phyloP scores from a whole-genome alignment of 2,888 invertebrate genomes.

The Amphipoea lucens region DNA sequence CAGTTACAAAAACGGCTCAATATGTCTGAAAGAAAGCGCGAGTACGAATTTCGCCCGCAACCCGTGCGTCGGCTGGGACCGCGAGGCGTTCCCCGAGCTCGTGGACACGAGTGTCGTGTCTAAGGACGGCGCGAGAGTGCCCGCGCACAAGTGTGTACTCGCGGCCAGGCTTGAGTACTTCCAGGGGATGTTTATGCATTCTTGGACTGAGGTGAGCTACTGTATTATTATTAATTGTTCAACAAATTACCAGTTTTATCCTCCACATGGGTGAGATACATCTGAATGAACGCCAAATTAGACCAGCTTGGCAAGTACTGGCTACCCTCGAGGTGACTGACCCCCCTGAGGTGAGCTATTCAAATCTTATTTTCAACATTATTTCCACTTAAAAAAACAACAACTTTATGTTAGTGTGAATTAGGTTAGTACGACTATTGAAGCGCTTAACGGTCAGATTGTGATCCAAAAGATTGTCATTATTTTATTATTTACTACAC shows the following conservation, averaged over 20 bases:
- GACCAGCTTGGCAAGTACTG: too few species aligned
- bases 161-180: slow-evolving; percentile 96
- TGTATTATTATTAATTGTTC: too few species aligned
- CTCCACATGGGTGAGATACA: too few species aligned
- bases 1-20: slow-evolving; percentile 84
- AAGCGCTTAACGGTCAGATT: background rate
- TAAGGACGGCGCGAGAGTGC: slow-evolving; percentile 86
- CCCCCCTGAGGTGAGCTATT: slow-evolving; percentile 90
- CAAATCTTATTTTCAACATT: background rate
- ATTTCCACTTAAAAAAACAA: background rate
- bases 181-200: slow-evolving; percentile 94
- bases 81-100: slow-evolving; percentile 86
- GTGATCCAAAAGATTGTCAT: background rate
- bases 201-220: slow-evolving; percentile 93
- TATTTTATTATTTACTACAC: too few species aligned
- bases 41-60: slow-evolving; percentile 73
- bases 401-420: background rate
- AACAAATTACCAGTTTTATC: too few species aligned
- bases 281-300: too few species aligned
- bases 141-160: slow-evolving; percentile 95
- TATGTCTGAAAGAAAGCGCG: slow-evolving; percentile 82
- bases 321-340: too few species aligned
- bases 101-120: slow-evolving; percentile 91
- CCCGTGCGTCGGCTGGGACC: slow-evolving; percentile 79
- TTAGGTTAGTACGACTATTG: background rate